These are phyloP conservation scores for Phalloptychus januarius DNA, from an alignment of 2,797 vertebrate species.

Conservation along the genomic window DNA sequence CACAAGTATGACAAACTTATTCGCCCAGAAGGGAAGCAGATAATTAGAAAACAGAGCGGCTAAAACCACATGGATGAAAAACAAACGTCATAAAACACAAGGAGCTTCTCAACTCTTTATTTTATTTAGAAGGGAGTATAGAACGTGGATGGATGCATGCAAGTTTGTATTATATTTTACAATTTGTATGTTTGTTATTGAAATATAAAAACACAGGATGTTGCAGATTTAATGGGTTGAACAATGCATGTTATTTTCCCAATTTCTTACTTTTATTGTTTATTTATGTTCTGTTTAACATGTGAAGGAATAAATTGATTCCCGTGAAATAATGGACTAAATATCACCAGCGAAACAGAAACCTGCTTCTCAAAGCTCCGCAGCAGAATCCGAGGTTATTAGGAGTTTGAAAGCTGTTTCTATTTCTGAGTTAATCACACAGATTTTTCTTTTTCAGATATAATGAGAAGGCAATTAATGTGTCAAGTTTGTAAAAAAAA, in stretches of 20 bases:
- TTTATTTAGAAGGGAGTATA: no score
- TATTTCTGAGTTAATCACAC: conserved; percentile 25
- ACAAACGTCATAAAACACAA: not conserved
- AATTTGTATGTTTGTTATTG: not conserved
- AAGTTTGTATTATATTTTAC: not conserved
- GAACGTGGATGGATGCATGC: no score
- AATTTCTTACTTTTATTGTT: not conserved
- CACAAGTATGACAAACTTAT: conserved; percentile 33
- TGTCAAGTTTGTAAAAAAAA: conserved; percentile 36
- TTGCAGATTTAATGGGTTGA: not conserved
- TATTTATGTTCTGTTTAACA: not conserved
- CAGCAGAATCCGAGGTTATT: conserved; percentile 7
- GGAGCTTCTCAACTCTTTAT: not conserved
- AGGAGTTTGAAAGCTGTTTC: conserved; percentile 11
- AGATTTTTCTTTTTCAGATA: conserved; percentile 22
- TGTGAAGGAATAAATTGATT: not conserved
- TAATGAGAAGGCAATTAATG: conserved; percentile 42
- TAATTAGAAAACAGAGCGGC: conserved; percentile 36
- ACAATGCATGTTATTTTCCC: not conserved
- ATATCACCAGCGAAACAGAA: not conserved
- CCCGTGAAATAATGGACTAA: not conserved
- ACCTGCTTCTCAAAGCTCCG: conserved; percentile 3
- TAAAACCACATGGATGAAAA: conserved; percentile 8
- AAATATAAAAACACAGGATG: not conserved
- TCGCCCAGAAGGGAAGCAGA: conserved; percentile 35